Percentiles rank a stretch among this genome's conserved stretches.
Evolutionary conservation across 2,113 vertebrate genomes (phyloP).

Genomic region (Alouatta palliata): DNA sequence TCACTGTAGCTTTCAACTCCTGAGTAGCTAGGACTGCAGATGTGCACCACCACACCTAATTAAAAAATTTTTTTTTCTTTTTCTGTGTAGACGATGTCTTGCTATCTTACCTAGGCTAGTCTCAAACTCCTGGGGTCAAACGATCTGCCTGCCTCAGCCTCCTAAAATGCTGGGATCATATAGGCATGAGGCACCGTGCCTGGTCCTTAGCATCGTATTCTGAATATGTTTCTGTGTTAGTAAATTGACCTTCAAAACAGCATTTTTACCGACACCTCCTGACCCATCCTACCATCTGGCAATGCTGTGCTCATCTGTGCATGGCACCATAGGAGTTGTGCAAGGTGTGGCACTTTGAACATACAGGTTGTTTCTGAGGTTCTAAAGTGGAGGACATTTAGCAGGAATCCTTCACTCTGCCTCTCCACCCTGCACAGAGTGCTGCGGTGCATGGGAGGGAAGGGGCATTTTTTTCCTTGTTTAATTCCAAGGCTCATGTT

Average conservation of each 20-base stretch:
- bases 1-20: too few relatives aligned
- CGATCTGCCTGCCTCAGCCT: too few relatives aligned
- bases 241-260: background rate
- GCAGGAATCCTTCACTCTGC: background rate
- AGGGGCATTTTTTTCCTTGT: background rate
- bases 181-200: too few relatives aligned
- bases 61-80: too few relatives aligned
- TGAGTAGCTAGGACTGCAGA: too few relatives aligned
- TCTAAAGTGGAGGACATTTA: background rate
- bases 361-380: background rate
- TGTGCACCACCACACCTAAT: too few relatives aligned
- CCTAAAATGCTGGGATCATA: too few relatives aligned
- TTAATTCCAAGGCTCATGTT: background rate
- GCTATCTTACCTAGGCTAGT: too few relatives aligned
- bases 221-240: background rate
- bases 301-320: background rate
- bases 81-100: too few relatives aligned
- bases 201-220: background rate
- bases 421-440: too few relatives aligned
- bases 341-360: background rate
- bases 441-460: background rate
- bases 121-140: too few relatives aligned
- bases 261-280: background rate
- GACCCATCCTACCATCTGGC: fast-evolving
- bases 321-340: background rate